phyloP scores from a whole-genome alignment of 1,140 invertebrate species.

The Dolichoris vasculosae region DNA sequence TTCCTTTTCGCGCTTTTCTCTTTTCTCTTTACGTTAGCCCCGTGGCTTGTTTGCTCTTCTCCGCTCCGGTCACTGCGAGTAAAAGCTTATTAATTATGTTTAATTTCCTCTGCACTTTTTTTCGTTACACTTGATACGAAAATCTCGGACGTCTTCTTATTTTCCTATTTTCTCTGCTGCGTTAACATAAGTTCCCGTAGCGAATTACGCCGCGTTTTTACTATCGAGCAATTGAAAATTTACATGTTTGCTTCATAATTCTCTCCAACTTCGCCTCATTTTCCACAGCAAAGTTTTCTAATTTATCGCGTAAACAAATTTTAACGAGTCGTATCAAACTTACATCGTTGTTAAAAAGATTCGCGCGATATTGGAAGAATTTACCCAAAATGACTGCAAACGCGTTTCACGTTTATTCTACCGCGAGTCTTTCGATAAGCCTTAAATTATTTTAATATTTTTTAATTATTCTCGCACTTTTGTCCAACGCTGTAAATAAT shows the following conservation, averaged over 20 bases:
- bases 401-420: no score
- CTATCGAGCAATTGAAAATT: not conserved
- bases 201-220: not conserved
- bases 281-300: not conserved
- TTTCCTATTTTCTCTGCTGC: not conserved
- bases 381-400: no score
- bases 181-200: not conserved
- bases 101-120: constrained; percentile 16
- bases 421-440: no score
- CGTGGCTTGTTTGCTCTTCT: not conserved
- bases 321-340: no score
- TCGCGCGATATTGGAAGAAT: no score
- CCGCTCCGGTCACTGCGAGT: not conserved
- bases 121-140: constrained; percentile 33
- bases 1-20: constrained; percentile 36
- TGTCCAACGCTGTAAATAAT: no score
- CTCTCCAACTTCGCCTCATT: not conserved
- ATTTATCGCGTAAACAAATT: no score
- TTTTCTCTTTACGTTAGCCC: constrained; percentile 5
- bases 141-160: not conserved
- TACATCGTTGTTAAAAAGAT: no score
- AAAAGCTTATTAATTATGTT: constrained; percentile 48
- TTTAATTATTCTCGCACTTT: no score
- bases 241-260: not conserved
- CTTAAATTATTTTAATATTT: no score